Evolutionary conservation across 2,888 invertebrate species (phyloP).

Genomic region (Cremastinae sp.): DNA sequence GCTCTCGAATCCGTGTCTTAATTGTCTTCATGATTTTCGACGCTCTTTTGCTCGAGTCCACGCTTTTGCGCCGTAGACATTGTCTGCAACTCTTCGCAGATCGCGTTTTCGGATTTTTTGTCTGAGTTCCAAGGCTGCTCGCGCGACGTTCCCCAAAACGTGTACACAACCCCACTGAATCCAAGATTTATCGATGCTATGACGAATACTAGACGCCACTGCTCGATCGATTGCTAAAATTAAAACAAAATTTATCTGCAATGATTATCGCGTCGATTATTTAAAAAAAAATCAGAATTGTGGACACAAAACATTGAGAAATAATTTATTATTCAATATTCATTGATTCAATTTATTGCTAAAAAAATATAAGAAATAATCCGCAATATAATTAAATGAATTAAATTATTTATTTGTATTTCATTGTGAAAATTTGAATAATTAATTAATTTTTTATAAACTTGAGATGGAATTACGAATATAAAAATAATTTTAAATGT

Average conservation of each 20-base stretch:
- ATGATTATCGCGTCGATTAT: neutral
- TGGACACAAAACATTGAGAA: conserved; percentile 12
- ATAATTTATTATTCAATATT: neutral
- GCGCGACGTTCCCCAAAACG: conserved; percentile 72
- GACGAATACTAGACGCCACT: conserved; percentile 76
- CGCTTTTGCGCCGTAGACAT: conserved; percentile 18
- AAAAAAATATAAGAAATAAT: too few relatives aligned
- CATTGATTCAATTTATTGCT: neutral
- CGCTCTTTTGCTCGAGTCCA: neutral
- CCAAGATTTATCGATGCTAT: conserved; percentile 72
- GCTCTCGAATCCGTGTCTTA: neutral
- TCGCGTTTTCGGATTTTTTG: conserved; percentile 10
- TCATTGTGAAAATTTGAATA: too few relatives aligned
- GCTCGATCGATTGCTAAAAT: conserved; percentile 77
- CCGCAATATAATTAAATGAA: too few relatives aligned
- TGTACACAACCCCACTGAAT: conserved; percentile 68
- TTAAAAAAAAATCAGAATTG: neutral
- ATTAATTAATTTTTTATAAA: too few relatives aligned
- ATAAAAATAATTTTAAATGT: conserved; percentile 22
- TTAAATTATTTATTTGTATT: too few relatives aligned
- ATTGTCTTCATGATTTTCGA: conserved; percentile 21
- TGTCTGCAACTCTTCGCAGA: conserved; percentile 47
- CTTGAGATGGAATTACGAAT: conserved; percentile 27
- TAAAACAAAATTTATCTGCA: conserved; percentile 29
- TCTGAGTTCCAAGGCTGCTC: conserved; percentile 75